Base-by-base conservation (phyloP, 2,888 invertebrate genomes). In the Tiliacea citrago region DNA sequence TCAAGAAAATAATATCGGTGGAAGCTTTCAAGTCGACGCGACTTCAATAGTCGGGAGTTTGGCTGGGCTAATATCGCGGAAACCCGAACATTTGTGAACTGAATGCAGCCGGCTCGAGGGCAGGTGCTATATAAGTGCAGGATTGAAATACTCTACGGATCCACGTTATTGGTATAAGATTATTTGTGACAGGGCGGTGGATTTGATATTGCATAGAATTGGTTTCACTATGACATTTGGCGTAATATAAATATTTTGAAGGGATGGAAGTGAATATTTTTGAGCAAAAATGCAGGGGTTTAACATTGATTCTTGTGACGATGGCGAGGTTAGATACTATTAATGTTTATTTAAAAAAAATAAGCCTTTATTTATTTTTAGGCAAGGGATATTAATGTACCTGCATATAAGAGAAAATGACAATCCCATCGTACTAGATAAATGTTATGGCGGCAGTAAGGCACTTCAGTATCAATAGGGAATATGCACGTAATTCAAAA, bases 21-120 rank as follows among this genome's bases (percentile, higher is more conserved):
- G 55, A 24, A 75, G 7, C 81, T 53, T 58, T 81, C 47, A 63
- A 81, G 58, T 82, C 75, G 73, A 61, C 47, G 53, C 76, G 63
- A 55, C 82, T 76, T 58, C 76, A 79, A 79, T 68, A 58, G 77
- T 63, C 53, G 35, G 53, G 47, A 75, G 63, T 76, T 75, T 21
- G 42, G 58, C 57, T 53, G 70, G 16, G 39, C 51, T 82, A 79
- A 79, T 79, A 82, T 82, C 45, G 58, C 42, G 60, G 69, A 70
- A 84, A 78, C 62, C 73, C 39, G 75, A 80, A 68, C 75, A 77
- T 79, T 83, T 75, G 77, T 80, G 85, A 84, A 86, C 83, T 90
- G 89, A 90, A 89, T 89, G 88, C 86, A 82, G 78, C 69, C 57
- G 18, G 16, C 39, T 66, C 66, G n/a, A 45, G 29, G 35, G 49